Conservation (phyloP, 1,140 invertebrate genomes). For the Uloborus diversus region DNA sequence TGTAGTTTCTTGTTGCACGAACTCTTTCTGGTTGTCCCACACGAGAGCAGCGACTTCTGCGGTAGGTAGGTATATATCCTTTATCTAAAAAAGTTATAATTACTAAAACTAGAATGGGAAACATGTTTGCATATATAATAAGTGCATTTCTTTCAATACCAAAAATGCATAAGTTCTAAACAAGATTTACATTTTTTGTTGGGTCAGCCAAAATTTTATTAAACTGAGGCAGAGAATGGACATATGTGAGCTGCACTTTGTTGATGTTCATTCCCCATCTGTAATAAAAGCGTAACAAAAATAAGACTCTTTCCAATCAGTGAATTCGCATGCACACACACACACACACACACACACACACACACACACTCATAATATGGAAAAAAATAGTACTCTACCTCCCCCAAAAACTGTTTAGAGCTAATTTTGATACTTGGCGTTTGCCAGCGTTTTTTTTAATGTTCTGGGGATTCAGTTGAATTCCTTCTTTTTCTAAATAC, state of each 20-base stretch:
- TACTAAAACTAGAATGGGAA: not conserved
- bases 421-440: slow-evolving; percentile 59
- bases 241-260: not conserved
- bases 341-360: no score
- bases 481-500: not conserved
- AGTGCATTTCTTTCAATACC: not conserved
- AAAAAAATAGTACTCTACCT: not conserved
- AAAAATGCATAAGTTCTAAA: not conserved
- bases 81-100: not conserved
- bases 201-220: not conserved
- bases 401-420: slow-evolving; percentile 56
- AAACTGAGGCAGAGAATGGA: not conserved
- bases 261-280: slow-evolving; percentile 6
- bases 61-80: not conserved
- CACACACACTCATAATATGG: not conserved
- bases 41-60: not conserved
- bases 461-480: not conserved
- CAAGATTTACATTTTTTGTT: slow-evolving; percentile 1
- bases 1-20: not conserved
- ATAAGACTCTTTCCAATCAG: not conserved
- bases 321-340: no score
- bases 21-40: not conserved
- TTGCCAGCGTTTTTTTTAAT: slow-evolving; percentile 59
- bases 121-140: not conserved
- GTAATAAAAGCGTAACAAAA: not conserved